phyloP scores from a whole-genome alignment of 2,797 vertebrate genomes.

The Neoniphon sammara region DNA sequence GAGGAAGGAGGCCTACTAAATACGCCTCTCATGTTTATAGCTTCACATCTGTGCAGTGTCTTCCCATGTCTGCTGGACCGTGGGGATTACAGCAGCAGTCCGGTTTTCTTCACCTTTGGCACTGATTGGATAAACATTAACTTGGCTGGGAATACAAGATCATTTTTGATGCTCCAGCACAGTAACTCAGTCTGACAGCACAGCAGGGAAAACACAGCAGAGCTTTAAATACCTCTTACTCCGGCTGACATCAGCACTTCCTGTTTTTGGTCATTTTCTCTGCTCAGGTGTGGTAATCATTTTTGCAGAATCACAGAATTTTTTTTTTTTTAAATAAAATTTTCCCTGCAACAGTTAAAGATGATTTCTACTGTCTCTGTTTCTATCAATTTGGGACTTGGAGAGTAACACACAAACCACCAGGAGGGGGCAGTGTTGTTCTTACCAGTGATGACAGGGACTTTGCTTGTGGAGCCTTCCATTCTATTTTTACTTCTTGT shows the following conservation, averaged over 20 bases:
- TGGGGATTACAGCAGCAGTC: slow-evolving; percentile 7
- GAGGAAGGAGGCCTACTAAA: slow-evolving; percentile 17
- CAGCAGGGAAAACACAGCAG: slow-evolving; percentile 32
- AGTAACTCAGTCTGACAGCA: slow-evolving; percentile 35
- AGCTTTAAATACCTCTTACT: slow-evolving; percentile 43
- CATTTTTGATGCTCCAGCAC: slow-evolving; percentile 34
- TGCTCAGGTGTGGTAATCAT: slow-evolving; percentile 33
- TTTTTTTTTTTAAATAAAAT: slow-evolving; percentile 12
- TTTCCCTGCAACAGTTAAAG: neutral
- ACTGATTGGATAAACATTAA: slow-evolving; percentile 58
- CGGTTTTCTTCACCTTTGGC: slow-evolving; percentile 32
- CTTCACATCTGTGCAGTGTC: slow-evolving; percentile 25
- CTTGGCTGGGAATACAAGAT: slow-evolving; percentile 33
- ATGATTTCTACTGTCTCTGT: neutral
- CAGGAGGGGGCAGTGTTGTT: slow-evolving; percentile 77
- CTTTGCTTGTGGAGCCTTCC: slow-evolving; percentile 21
- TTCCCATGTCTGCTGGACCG: slow-evolving; percentile 1
- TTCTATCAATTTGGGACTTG: slow-evolving; percentile 4
- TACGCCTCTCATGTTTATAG: slow-evolving; percentile 10
- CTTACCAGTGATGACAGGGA: slow-evolving; percentile 43
- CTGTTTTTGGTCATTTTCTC: slow-evolving; percentile 22
- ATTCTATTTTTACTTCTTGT: slow-evolving; percentile 74
- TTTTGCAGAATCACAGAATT: slow-evolving; percentile 16
- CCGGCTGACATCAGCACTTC: slow-evolving; percentile 1
- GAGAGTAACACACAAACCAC: neutral